Base-by-base conservation (phyloP, 2,888 invertebrate genomes). In the Leptura quadrifasciata region DNA sequence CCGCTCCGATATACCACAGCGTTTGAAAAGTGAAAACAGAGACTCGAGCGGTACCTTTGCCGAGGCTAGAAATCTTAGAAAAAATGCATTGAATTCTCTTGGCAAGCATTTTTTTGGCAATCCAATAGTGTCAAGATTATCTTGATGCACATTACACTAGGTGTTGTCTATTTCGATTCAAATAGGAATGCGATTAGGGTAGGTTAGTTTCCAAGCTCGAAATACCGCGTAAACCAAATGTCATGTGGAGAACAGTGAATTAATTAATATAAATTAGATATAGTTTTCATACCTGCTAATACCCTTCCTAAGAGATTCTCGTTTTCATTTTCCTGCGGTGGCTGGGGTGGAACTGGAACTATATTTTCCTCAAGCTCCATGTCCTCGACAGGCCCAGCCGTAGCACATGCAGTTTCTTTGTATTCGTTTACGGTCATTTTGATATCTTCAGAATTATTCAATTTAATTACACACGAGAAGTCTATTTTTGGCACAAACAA, bases 251-350 rank as follows among this genome's bases (percentile, higher is more conserved):
- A 24, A 65, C 31, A 21, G 27, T 35, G 15, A 27, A 35, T 24
- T 8, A 24, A 35, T 31, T 8, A 24, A 35, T 31, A 47, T 68
- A 47, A 60, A 58, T 64, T 64, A 31, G 54, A 15, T 35, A 31
- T 20, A 58, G 10, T 52, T 10, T 77, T 52, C 78, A 90, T 89
- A 92, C 92, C 92, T 90, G 91, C 92, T 77, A 92, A 84, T 10
- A 92, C 92, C 80, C 91, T 87, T 79, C 92, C 92, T 20, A 92
- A 87, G 6, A 92, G 89, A 84, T 92, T 90, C 84, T 92, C 92
- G 85, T 90, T 90, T 76, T 88, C 90, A 72, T 83, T 83, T 24
- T 80, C 79, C 20, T 76, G 75, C 69, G 83, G 90, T 1, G 74
- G 75, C 20, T 85, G 85, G 21, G 83, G 84, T 47, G 88, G 88